These are phyloP conservation scores for Koerneria pararmatus DNA, from an alignment of 2,888 invertebrate genomes.

Conservation along the genomic window DNA sequence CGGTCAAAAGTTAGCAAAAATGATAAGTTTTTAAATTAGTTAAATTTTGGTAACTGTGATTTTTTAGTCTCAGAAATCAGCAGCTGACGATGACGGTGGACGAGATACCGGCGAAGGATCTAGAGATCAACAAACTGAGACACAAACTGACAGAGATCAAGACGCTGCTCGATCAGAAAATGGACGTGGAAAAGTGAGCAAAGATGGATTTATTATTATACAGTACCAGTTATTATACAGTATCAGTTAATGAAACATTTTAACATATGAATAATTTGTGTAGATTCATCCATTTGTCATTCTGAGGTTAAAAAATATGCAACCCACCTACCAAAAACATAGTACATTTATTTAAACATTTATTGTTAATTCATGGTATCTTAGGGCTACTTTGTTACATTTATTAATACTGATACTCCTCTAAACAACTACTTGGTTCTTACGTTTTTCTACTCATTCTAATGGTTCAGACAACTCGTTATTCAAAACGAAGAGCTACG, in stretches of 20 bases:
- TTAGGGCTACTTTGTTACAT: too few relatives aligned
- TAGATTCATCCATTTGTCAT: neutral
- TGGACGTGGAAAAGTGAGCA: slow-evolving; percentile 69
- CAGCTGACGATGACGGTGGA: slow-evolving; percentile 34
- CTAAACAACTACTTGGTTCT: too few relatives aligned
- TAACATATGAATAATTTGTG: neutral
- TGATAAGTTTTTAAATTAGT: too few relatives aligned
- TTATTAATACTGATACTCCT: too few relatives aligned
- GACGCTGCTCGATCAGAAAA: slow-evolving; percentile 72
- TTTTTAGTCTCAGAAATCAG: too few relatives aligned
- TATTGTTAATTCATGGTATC: too few relatives aligned
- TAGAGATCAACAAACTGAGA: slow-evolving; percentile 70
- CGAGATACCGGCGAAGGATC: slow-evolving; percentile 48
- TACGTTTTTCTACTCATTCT: too few relatives aligned
- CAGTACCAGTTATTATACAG: neutral
- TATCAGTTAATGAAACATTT: too few relatives aligned
- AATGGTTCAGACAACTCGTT: slow-evolving; percentile 40
- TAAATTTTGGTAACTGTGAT: too few relatives aligned
- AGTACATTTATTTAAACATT: too few relatives aligned
- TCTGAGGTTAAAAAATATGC: neutral
- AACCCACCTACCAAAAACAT: neutral
- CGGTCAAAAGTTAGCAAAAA: too few relatives aligned
- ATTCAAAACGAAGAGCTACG: slow-evolving; percentile 43
- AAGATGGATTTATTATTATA: neutral
- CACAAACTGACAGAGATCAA: slow-evolving; percentile 82